Evolutionary conservation across 2,797 vertebrate genomes (phyloP), one percentile per base, ranked within the genome.

Genomic region (Girardinus metallicus): DNA sequence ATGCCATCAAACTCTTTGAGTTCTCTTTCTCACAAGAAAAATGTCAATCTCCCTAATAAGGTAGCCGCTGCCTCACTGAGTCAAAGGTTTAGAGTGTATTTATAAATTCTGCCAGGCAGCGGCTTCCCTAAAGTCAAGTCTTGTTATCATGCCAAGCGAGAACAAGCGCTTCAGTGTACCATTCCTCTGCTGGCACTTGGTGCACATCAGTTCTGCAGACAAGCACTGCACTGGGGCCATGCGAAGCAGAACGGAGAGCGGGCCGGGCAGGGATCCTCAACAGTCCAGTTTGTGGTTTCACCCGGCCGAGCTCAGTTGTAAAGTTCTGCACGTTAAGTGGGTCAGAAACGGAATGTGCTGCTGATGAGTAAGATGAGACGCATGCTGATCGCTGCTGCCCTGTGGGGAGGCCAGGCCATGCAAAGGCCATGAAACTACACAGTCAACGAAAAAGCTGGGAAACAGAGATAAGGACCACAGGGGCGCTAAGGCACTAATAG

Each of bases 371-470:
- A 93, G 85, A 90, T 70, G 85, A 93, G 83, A 91, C 83, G 78
- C 79, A 80, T 73, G 41, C 77, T 76, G 87, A 86, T 87, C 66
- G 49, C 77, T 75, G 77, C 64, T 76, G 78, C 82, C 77, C 89
- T 86, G 86, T 66, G 68, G 89, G 79, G 71, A 87, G 77, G 79
- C n/a, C 43, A 88, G 91, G 90, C 92, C 92, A 94, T 93, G 93
- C 92, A 93, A 78, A 83, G 90, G 89, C 91, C 89, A 83, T 74
- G 71, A 86, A 89, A 83, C 83, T 73, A 86, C 10, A 85, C 80
- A 88, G 77, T 80, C 72, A 89, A 75, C 68, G 31, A 36, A 82
- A 85, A 91, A 89, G 88, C 86, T 85, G 84, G 77, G 34, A 83
- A 81, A 83, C 51, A 80, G 73, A 77, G 79, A 88, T 85, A 90